A percentile compares a stretch with the other conserved stretches of the same genome.
Evolutionary conservation across 2,797 vertebrate species (phyloP).

Genomic region (Heterohyrax brucei): DNA sequence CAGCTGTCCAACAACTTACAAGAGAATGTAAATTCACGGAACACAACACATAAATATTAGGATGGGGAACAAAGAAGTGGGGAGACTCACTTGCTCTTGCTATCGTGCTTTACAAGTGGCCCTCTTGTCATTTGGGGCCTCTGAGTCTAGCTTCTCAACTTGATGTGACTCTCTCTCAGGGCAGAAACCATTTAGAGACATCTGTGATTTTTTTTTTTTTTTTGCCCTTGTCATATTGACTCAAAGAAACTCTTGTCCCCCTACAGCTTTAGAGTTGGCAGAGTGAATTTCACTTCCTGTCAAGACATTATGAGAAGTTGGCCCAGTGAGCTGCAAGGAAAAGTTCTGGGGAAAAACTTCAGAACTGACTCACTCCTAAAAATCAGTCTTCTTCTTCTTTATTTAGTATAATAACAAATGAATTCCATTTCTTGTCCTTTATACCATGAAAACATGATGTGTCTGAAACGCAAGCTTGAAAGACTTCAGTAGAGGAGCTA

Average conservation of each 20-base stretch:
- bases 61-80: neutral
- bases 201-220: neutral
- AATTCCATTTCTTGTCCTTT: constrained; percentile 65
- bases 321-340: constrained; percentile 43
- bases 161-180: neutral
- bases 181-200: constrained; percentile 11
- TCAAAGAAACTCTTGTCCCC: constrained; percentile 29
- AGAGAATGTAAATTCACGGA: neutral
- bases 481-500: neutral
- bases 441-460: neutral
- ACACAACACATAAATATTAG: neutral
- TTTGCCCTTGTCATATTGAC: neutral
- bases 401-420: constrained; percentile 24
- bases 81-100: neutral
- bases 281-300: constrained; percentile 50
- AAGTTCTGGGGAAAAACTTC: constrained; percentile 55
- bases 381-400: neutral
- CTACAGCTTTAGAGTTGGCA: neutral
- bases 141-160: constrained; percentile 1
- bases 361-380: neutral
- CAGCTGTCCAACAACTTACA: neutral
- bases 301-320: constrained; percentile 55
- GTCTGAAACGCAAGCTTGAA: constrained; percentile 26
- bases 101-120: neutral
- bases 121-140: neutral